Base-by-base conservation (phyloP, 2,797 vertebrate species). In the Paguma larvata region DNA sequence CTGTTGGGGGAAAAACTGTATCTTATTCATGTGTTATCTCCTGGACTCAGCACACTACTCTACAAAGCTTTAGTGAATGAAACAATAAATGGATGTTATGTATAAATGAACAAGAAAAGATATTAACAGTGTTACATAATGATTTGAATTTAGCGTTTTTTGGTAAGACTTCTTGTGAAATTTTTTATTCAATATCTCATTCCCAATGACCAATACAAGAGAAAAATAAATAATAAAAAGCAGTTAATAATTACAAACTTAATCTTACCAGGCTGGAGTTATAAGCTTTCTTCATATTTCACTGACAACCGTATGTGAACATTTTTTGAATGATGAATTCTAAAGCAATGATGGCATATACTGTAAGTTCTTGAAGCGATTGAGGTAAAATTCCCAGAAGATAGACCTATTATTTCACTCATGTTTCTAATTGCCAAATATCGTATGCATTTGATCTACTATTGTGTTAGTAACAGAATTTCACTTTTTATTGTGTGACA, bases 401-500 rank as follows among this genome's bases (percentile, higher is more conserved):
- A 27, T 21, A 68, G 44, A 85, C 25, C 27, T 95, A 30, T 6
- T 84, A 23, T 93, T 85, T 94, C 25, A 51, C 85, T 48, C 34
- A 32, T 88, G 23, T 75, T 79, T 75, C 46, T 38, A 63, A 14
- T 70, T 85, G 63, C 59, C 63, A 82, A 23, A 53, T 91, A 77
- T 18, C 21, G 89, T 88, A 9, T 65, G 21, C 53, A 27, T 56
- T 89, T 89, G 27, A 23, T 91, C 6, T 44, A 44, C 13, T 78
- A 88, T 80, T 88, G 25, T 73, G 25, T 82, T 92, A 86, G 34
- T 77, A 86, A 80, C 34, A 92, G 44, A 85, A 91, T 84, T 92
- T 78, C 27, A 89, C 48, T 90, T 92, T 91, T 95, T 41, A 84
- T 91, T 91, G 63, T 70, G 30, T 51, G n/a, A 91, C 16, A 62